Evolutionary conservation across 53 echinoderm and acorn worm genomes (phyloP).

Genomic region (Paracentrotus lividus): DNA sequence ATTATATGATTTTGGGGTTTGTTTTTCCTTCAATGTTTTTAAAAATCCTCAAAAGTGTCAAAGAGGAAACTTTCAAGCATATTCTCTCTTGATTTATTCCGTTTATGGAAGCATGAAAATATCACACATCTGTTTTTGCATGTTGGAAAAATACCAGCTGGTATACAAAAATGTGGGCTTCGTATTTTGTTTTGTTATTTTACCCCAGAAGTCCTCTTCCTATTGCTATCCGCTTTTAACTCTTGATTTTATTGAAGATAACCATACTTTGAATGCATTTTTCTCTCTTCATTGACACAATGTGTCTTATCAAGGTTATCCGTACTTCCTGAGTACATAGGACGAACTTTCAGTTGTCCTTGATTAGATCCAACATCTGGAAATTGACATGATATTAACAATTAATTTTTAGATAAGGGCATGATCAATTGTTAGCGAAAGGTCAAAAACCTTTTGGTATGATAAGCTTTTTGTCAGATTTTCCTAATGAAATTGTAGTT

Average conservation of each 20-base stretch:
- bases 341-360: neutral
- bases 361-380: neutral
- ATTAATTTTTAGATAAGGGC: neutral
- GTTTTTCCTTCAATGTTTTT: too few relatives aligned
- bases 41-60: too few relatives aligned
- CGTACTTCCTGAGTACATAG: neutral
- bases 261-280: neutral
- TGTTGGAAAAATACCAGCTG: neutral
- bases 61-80: too few relatives aligned
- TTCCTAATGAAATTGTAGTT: too few relatives aligned
- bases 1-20: too few relatives aligned
- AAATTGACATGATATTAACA: neutral
- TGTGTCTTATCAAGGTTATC: neutral
- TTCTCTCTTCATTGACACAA: neutral
- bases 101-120: too few relatives aligned
- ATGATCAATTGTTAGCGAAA: too few relatives aligned
- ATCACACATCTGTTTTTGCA: neutral
- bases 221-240: neutral
- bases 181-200: neutral
- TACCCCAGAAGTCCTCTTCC: neutral
- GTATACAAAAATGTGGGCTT: neutral
- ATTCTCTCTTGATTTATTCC: too few relatives aligned
- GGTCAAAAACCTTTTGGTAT: too few relatives aligned
- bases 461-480: too few relatives aligned
- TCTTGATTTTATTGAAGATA: neutral